Evolutionary conservation across 2,797 vertebrate genomes (phyloP), one percentile per base, ranked within the genome.

Genomic region (Sebastes glaucus): DNA sequence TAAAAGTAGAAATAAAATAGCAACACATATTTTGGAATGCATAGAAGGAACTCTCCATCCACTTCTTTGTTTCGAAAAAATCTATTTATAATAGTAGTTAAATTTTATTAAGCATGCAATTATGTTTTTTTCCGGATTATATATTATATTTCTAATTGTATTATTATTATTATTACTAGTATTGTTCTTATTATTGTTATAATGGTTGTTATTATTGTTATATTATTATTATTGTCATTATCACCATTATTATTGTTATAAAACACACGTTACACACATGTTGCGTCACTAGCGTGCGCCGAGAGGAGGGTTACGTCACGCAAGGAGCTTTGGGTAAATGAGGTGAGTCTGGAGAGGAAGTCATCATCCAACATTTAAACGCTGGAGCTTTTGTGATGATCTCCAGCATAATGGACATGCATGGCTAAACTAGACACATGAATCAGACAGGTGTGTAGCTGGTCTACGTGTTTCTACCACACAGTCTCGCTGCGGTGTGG

Each of bases 231-330:
- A 49, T 49, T 49, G 18, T 18, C 18, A 49, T 49, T 49, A 49
- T 20, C 18, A 20, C 7, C 18, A 20, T 46, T 46, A 46, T 46
- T 46, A 46, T 46, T 33, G 67, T 69, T 65, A 33, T 56, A 23
- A 71, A 53, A 11, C 30, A 55, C 68, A 27, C 65, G 57, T 67
- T 68, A 67, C 60, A 78, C 80, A 69, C 83, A 1, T 83, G 84
- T 86, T 89, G 79, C 93, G 94, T 94, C 94, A 94, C 81, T 84
- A 87, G 30, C 30, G 35, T 91, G 94, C 94, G 94, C 87, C 90
- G 74, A 25, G 16, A 53, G 25, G 18, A 69, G 18, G 62, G 16
- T 30, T 8, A 49, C 46, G 46, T 49, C 52, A 32, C 23, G 55
- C 70, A 70, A 69, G 76, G 72, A 77, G 79, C 76, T 88, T 86